Conservation (phyloP, 2,113 vertebrate species). For the Brachypteracias leptosomus region DNA sequence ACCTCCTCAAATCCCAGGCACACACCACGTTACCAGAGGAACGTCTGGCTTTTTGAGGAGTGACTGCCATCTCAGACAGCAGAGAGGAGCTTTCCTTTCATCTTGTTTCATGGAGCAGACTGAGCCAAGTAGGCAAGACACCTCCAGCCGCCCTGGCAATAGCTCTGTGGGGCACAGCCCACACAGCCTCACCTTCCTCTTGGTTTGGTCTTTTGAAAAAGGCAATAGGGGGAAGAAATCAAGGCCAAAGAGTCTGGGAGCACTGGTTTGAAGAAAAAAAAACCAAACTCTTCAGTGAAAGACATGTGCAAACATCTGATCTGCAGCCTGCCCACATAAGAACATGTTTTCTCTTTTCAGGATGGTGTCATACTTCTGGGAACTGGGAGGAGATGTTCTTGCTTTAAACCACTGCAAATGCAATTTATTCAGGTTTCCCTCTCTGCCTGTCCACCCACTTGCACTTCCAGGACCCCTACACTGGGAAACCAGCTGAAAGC, state of each 20-base stretch:
- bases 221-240: neutral
- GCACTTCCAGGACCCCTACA: neutral
- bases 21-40: neutral
- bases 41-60: constrained; percentile 1
- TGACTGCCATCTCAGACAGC: constrained; percentile 13
- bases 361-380: constrained; percentile 61
- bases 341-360: constrained; percentile 52
- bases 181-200: neutral
- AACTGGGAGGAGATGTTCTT: constrained; percentile 63
- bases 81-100: constrained; percentile 23
- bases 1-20: constrained; percentile 21
- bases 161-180: neutral
- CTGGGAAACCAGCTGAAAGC: neutral
- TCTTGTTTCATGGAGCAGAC: neutral
- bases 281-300: neutral
- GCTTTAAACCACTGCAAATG: neutral
- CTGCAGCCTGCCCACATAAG: constrained; percentile 38
- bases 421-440: neutral
- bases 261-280: neutral
- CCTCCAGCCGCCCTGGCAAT: neutral
- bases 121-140: neutral
- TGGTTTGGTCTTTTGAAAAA: neutral
- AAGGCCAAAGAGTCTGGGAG: neutral
- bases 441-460: neutral
- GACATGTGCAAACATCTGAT: constrained; percentile 43